Base-by-base conservation (phyloP, 1,140 invertebrate species). In the Daktulosphaira vitifoliae region DNA sequence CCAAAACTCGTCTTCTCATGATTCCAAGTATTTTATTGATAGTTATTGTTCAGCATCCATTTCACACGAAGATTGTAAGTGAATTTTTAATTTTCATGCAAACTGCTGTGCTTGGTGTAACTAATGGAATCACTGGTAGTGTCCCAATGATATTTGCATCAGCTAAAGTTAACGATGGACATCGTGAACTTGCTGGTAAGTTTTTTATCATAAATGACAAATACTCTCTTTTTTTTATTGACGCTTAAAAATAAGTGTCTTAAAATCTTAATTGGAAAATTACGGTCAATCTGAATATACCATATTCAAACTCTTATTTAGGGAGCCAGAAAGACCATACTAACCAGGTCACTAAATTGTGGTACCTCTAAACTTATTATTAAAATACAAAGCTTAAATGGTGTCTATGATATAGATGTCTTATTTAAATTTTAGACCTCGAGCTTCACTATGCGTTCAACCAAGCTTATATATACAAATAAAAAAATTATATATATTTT, bases 131-230 rank as follows among this genome's bases (percentile, higher is more conserved):
- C 16, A 82, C 93, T 64, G 91, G 92, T 1, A 91, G 89, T 67
- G 81, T 93, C 9, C 91, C 91, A 1, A 94, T 94, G 89, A 91
- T 94, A 53, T 81, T 90, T 66, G 90, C 90, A 1, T 89, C 90
- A 6, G 83, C 82, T 33, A 84, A 88, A 73, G 89, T 94, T 2
- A 78, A 83, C 1, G 84, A 86, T 62, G 81, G 86, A n/a, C 79
- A 86, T 66, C 80, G 85, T 54, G 88, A 90, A 76, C 77, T 90
- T 1, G 85, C 84, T 67, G 84, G 84, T 84, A 71, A 71, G 44
- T 50, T 38, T 29, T 11, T 38, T 29, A 1, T 23, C 42, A 23
- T n/a, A n/a, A n/a, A n/a, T n/a, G n/a, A 39, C 38, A 39, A n/a
- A 9, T 39, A n/a, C n/a, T n/a, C 38, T 9, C 38, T n/a, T n/a